Evolutionary conservation across 2,113 vertebrate genomes (phyloP), one percentile per base, ranked within the genome.

Genomic region (Herpetotheres cachinnans): DNA sequence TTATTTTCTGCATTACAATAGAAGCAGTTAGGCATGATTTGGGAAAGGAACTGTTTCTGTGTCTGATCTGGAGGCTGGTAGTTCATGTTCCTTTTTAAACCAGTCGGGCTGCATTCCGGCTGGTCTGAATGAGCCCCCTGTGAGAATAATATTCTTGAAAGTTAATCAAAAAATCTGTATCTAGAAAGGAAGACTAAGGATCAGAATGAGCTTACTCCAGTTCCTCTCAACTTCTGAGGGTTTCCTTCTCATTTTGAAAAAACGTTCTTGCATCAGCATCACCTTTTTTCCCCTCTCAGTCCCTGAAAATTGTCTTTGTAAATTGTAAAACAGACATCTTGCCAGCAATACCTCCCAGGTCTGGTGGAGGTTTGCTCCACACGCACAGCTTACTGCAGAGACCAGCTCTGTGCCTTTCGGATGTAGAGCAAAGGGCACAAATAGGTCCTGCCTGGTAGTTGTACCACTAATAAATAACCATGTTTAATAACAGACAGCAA

Each of bases 71-170:
- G 56, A 56, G 42, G 20, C 82, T 88, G 86, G 77, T 20, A 90
- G 82, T 34, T 69, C 82, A 13, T 44, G 90, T 92, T 96, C 90
- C 52, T 63, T 88, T 91, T 63, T 67, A 93, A 97, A 96, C 91
- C 66, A 95, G 95, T 40, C 10, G 0, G 62, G 92, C 81, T 89
- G 63, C 90, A 92, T 97, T 97, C 95, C 89, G 77, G 62, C 66
- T 70, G 70, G 29, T 77, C 73, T 87, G 58, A 73, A 82, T 55
- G 83, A 96, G 59, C 8, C 76, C 79, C 55, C 38, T 6, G 1
- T 7, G 0, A 81, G 56, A 58, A 82, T 16, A 79, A 83, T 29
- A 67, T 34, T 70, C 63, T n/a, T 69, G 72, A 83, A 86, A 71
- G 29, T 46, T 27, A 29, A 40, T 22, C 4, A 19, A 67, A 88